phyloP scores from a whole-genome alignment of 2,113 vertebrate genomes.

The Corapipo altera region DNA sequence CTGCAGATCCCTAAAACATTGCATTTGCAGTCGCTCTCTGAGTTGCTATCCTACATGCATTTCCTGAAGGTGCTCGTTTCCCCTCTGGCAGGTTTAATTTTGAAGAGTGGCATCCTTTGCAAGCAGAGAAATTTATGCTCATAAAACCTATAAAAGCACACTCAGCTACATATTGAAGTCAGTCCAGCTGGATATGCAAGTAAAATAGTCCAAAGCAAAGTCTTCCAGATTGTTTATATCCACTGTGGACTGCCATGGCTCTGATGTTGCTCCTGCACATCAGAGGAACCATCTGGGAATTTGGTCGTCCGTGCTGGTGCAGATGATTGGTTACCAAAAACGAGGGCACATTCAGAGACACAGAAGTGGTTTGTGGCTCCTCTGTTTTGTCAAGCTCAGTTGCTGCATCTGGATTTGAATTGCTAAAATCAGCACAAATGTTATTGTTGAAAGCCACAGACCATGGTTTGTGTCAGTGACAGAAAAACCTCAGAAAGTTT shows the following conservation, averaged over 20 bases:
- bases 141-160: background rate
- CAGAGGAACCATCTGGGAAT: background rate
- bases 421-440: constrained; percentile 52
- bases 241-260: background rate
- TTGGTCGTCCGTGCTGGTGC: background rate
- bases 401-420: constrained; percentile 28
- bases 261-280: background rate
- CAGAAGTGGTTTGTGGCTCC: constrained; percentile 32
- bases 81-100: background rate
- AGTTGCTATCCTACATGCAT: background rate
- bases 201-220: background rate
- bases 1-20: background rate
- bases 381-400: constrained; percentile 12
- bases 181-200: background rate
- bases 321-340: background rate
- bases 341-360: background rate
- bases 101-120: background rate
- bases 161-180: background rate
- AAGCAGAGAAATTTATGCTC: background rate
- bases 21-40: background rate
- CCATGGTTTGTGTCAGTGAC: constrained; percentile 4
- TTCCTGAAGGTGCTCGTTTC: background rate
- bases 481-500: constrained; percentile 47
- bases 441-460: constrained; percentile 64
- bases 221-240: background rate